Evolutionary conservation across 2,797 vertebrate genomes (phyloP).

Genomic region (Sebastes steindachneri): DNA sequence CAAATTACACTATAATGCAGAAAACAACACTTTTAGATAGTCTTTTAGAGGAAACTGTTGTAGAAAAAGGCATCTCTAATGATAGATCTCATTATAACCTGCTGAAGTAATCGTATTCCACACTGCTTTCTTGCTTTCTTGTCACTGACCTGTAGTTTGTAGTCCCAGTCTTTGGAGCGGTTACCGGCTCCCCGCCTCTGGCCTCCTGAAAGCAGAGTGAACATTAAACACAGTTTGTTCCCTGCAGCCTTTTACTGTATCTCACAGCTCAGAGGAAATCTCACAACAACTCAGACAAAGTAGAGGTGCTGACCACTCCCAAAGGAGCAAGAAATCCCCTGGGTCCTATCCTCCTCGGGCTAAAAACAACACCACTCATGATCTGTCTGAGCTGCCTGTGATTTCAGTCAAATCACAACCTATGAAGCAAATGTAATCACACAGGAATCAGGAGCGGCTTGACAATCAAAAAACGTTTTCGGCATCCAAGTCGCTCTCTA

Average conservation of each 20-base stretch:
- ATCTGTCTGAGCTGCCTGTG: constrained; percentile 55
- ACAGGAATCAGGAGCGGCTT: constrained; percentile 18
- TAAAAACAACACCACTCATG: constrained; percentile 47
- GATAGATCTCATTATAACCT: neutral
- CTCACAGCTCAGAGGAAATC: constrained; percentile 75
- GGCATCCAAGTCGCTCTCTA: neutral
- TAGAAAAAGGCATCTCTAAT: neutral
- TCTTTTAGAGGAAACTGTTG: neutral
- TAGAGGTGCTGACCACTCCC: constrained; percentile 84
- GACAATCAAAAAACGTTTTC: constrained; percentile 1
- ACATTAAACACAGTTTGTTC: constrained; percentile 62
- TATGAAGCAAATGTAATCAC: constrained; percentile 47
- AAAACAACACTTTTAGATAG: neutral
- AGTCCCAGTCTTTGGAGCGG: constrained; percentile 49
- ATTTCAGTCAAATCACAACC: constrained; percentile 36
- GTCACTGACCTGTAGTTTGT: constrained; percentile 77
- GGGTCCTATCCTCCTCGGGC: constrained; percentile 85
- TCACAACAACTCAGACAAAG: constrained; percentile 78
- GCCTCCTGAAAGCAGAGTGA: constrained; percentile 79
- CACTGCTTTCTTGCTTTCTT: neutral
- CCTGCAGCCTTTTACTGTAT: constrained; percentile 46
- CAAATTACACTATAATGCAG: neutral
- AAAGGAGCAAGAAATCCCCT: constrained; percentile 75
- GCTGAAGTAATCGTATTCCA: neutral
- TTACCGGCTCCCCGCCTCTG: constrained; percentile 54